phyloP scores from a whole-genome alignment of 2,797 vertebrate species.

The Atherinosoma microstoma region DNA sequence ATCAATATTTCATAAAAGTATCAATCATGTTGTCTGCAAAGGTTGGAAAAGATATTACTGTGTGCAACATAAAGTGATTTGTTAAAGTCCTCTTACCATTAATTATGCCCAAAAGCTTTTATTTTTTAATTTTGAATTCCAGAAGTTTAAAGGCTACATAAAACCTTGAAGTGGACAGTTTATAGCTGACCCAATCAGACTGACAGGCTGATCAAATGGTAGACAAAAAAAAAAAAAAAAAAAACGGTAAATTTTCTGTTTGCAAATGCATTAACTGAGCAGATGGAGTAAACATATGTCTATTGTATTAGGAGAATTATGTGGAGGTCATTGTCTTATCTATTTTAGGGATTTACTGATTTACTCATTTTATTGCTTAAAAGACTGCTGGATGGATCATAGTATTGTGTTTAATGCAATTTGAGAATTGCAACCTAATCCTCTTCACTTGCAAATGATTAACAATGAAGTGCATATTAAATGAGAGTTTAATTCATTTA shows the following conservation, averaged over 20 bases:
- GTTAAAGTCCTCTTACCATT: conserved; percentile 36
- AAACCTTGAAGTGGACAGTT: conserved; percentile 13
- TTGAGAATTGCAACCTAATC: conserved; percentile 84
- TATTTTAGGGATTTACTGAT: conserved; percentile 62
- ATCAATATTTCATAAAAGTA: conserved; percentile 57
- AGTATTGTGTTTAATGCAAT: conserved; percentile 71
- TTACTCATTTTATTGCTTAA: conserved; percentile 47
- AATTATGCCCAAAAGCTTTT: conserved; percentile 32
- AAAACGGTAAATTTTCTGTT: conserved; percentile 17
- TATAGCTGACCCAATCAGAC: conserved; percentile 2
- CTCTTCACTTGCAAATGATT: conserved; percentile 83
- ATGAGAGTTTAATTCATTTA: conserved; percentile 83
- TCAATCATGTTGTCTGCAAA: conserved; percentile 37
- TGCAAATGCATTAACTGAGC: conserved; percentile 55
- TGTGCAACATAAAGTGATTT: conserved; percentile 12
- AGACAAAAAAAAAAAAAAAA: neutral
- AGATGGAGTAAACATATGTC: conserved; percentile 75
- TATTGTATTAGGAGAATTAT: conserved; percentile 55
- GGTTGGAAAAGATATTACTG: conserved; percentile 36
- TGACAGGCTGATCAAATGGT: neutral
- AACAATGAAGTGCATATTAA: conserved; percentile 85
- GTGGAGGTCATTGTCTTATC: conserved; percentile 51
- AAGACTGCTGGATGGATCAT: conserved; percentile 63
- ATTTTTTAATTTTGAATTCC: conserved; percentile 26
- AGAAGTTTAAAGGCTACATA: conserved; percentile 31